These are phyloP conservation scores for Lynx canadensis DNA, from an alignment of 2,113 vertebrate species.

Conservation along the genomic window DNA sequence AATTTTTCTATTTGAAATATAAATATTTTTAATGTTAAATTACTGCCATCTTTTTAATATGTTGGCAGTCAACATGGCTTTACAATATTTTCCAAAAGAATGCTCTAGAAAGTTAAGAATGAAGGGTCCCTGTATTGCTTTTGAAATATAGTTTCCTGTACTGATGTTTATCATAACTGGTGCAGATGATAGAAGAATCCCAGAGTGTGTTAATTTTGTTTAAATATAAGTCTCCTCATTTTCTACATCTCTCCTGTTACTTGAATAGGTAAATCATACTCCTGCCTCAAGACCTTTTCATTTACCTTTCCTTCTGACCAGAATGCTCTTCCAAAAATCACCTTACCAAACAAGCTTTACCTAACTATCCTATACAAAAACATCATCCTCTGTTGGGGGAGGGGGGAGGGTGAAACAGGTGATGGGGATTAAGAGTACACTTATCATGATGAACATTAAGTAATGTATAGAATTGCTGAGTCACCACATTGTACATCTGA, in stretches of 20 bases:
- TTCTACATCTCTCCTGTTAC: neutral
- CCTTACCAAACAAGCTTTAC: neutral
- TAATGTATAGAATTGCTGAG: neutral
- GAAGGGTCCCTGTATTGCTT: neutral
- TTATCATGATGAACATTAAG: neutral
- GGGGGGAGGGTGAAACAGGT: neutral
- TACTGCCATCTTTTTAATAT: neutral
- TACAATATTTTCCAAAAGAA: conserved; percentile 47
- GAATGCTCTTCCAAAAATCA: neutral
- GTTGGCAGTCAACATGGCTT: neutral
- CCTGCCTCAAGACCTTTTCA: neutral
- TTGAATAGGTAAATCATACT: neutral
- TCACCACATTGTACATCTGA: neutral
- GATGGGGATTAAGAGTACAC: neutral
- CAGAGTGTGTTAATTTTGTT: neutral
- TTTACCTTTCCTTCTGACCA: neutral
- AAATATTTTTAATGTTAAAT: no score
- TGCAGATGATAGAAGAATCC: conserved; percentile 3
- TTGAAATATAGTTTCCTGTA: neutral
- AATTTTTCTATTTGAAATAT: neutral
- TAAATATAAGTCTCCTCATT: neutral
- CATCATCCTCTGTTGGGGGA: neutral
- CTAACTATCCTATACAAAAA: neutral
- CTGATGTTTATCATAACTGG: neutral
- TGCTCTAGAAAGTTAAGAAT: neutral